A percentile compares a stretch with the other conserved stretches of the same genome.
Conservation (phyloP, 1,140 invertebrate genomes). For the Nasonia vitripennis region DNA sequence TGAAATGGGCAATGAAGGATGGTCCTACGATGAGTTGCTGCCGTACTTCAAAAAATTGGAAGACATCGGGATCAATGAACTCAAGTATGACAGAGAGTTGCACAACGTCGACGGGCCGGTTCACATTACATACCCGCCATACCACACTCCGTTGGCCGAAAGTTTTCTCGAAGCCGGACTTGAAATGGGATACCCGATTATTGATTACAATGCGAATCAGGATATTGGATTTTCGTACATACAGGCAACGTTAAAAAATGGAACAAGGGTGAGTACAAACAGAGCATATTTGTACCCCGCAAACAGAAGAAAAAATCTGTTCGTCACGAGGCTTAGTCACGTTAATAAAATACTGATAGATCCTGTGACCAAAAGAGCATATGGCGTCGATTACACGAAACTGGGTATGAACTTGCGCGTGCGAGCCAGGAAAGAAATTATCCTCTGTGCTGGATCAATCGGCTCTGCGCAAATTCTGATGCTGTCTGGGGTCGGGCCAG, state of each 20-base stretch:
- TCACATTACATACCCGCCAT: constrained; percentile 74
- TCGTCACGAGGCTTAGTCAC: constrained; percentile 78
- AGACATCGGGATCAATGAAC: constrained; percentile 65
- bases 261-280: constrained; percentile 79
- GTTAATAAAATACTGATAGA: constrained; percentile 79
- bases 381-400: constrained; percentile 69
- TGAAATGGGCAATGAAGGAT: constrained; percentile 75
- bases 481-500: constrained; percentile 84
- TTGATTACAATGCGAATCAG: constrained; percentile 69
- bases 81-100: constrained; percentile 53
- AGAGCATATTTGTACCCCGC: constrained; percentile 79
- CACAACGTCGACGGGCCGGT: constrained; percentile 65
- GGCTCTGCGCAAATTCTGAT: constrained; percentile 81
- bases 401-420: constrained; percentile 66
- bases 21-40: constrained; percentile 77
- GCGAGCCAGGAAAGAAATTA: constrained; percentile 78
- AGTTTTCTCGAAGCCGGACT: constrained; percentile 69
- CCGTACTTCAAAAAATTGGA: constrained; percentile 77
- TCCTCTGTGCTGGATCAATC: constrained; percentile 79
- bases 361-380: constrained; percentile 68
- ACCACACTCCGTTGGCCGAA: constrained; percentile 62
- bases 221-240: constrained; percentile 75
- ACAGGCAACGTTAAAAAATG: constrained; percentile 74
- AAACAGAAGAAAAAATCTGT: constrained; percentile 80
- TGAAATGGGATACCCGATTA: constrained; percentile 70